These are phyloP conservation scores for Brachionus rotundiformis DNA, from an alignment of 1,140 invertebrate species.

Conservation along the genomic window DNA sequence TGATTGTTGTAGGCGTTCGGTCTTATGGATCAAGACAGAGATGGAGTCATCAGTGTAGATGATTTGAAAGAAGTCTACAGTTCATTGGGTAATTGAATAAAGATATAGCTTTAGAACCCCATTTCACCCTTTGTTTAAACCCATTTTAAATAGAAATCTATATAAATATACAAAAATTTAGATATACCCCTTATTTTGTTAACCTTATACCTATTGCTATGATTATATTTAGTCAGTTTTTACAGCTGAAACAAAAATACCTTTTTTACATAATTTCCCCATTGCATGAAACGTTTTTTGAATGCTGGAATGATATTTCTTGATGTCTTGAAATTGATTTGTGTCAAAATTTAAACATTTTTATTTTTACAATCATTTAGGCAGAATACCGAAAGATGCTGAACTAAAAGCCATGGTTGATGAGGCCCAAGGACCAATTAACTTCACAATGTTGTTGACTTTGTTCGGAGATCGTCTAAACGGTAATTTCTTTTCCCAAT, in stretches of 20 bases:
- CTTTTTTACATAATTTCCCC: too few species aligned
- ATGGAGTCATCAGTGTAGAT: conserved; percentile 91
- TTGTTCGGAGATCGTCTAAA: conserved; percentile 74
- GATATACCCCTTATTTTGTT: too few species aligned
- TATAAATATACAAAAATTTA: too few species aligned
- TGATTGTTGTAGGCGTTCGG: conserved; percentile 97
- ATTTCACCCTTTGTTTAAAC: too few species aligned
- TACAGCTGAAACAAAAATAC: too few species aligned
- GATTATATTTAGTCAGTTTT: too few species aligned
- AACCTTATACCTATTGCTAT: too few species aligned
- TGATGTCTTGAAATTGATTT: too few species aligned
- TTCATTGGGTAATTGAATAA: conserved; percentile 75
- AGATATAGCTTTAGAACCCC: neutral
- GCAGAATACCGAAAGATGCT: conserved; percentile 79
- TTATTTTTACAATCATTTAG: conserved; percentile 51
- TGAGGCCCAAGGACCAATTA: conserved; percentile 87
- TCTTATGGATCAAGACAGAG: conserved; percentile 97
- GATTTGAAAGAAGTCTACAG: conserved; percentile 93
- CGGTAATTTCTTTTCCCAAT: conserved; percentile 66
- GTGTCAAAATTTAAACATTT: neutral
- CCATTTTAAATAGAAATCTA: too few species aligned
- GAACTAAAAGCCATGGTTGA: conserved; percentile 86
- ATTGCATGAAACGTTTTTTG: too few species aligned
- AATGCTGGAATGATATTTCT: too few species aligned
- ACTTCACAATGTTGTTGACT: conserved; percentile 88